phyloP scores from a whole-genome alignment of 2,113 vertebrate genomes.

The Phocoena phocoena region DNA sequence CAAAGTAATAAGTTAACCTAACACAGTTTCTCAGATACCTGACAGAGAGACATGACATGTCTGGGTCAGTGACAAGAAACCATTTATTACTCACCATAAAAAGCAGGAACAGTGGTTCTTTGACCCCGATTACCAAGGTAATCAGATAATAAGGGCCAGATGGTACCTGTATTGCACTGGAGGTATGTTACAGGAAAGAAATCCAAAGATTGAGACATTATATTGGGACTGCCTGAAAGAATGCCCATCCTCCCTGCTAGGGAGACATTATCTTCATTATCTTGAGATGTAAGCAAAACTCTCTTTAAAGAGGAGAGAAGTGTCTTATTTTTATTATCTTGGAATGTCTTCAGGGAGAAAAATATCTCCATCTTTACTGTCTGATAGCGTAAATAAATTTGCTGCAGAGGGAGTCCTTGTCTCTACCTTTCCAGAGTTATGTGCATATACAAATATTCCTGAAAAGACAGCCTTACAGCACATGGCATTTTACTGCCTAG shows the following conservation, averaged over 20 bases:
- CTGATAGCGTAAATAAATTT: conserved; percentile 13
- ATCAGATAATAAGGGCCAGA: not conserved
- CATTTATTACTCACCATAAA: not conserved
- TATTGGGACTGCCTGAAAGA: not conserved
- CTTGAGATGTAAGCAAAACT: not conserved
- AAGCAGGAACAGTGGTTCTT: not conserved
- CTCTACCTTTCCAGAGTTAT: not conserved
- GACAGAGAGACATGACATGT: not conserved
- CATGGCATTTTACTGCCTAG: not conserved
- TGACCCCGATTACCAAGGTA: not conserved
- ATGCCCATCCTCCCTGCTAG: too few species aligned
- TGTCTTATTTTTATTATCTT: not conserved
- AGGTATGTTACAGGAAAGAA: not conserved
- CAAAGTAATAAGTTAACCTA: not conserved
- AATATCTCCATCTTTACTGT: not conserved
- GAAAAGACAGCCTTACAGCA: not conserved
- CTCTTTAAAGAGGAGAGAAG: not conserved
- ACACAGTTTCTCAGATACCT: not conserved
- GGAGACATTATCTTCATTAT: not conserved
- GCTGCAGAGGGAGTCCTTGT: not conserved
- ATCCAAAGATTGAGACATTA: not conserved
- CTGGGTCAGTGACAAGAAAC: not conserved
- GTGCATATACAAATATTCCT: not conserved
- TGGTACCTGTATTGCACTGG: not conserved
- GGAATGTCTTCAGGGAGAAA: not conserved